Base-by-base conservation (phyloP, 2,113 vertebrate species). In the Garra rufa region DNA sequence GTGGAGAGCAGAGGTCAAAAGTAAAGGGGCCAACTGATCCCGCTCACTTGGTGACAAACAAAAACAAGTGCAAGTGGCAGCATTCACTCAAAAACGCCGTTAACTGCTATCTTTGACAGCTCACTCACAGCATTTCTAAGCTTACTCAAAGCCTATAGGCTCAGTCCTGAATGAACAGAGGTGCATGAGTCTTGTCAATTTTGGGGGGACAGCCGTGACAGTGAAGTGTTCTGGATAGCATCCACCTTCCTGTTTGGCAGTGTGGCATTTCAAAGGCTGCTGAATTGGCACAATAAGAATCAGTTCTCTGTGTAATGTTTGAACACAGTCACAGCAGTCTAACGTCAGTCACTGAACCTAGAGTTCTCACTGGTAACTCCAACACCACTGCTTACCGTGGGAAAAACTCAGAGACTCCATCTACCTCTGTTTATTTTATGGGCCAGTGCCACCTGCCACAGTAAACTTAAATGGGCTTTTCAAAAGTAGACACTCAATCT, bases 211-310 rank as follows among this genome's bases (percentile, higher is more conserved):
- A 43, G 41, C n/a, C 28, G 7, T 67, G 77, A 84, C 73, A 76
- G 76, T 78, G 55, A 74, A 24, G 71, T 70, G 30, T 81, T 86
- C 43, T 88, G 87, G 82, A 86, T 14, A 34, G 43, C 61, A 30
- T 85, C 85, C 70, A 55, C 85, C 50, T 83, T 82, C 74, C 57
- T 75, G 44, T 55, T 73, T 76, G 75, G 88, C 81, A 76, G 85
- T 85, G 83, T 85, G 81, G 61, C 78, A 85, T 88, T 87, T 88
- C 80, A 88, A 87, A 83, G 88, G 43, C 81, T 89, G 52, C 30
- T 81, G 63, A 83, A 85, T 74, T 89, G 88, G 88, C 88, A 89
- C 57, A 65, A 65, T 67, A 87, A 89, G 85, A 89, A 89, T 89
- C 52, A 65, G 76, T 75, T 65, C 88, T 85, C 76, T 87, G 83